These are phyloP conservation scores for Pitta sordida DNA, from an alignment of 2,113 vertebrate genomes.

Conservation along the genomic window DNA sequence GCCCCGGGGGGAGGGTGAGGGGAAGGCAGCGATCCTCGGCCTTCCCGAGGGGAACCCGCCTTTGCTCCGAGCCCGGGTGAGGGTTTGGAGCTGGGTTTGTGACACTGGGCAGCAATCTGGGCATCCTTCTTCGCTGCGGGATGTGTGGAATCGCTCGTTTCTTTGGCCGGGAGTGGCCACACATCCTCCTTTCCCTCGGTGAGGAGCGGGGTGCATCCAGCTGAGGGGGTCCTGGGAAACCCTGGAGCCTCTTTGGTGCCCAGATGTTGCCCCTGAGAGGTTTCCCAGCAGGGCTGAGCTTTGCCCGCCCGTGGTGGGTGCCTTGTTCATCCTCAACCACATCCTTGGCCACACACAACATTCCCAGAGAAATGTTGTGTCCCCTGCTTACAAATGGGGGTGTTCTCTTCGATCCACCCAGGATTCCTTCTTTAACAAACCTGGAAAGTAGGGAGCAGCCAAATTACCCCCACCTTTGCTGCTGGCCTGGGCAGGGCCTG, in stretches of 20 bases:
- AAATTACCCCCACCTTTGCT: neutral
- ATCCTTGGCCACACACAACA: rapidly evolving
- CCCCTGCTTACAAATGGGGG: neutral
- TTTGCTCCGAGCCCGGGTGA: neutral
- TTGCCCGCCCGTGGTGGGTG: neutral
- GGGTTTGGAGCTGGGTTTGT: neutral
- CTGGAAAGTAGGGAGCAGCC: neutral
- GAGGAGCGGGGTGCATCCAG: neutral
- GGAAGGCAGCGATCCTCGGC: neutral
- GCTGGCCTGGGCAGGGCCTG: neutral
- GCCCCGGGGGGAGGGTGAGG: neutral
- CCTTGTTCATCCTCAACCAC: rapidly evolving
- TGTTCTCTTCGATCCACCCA: neutral
- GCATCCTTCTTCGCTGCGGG: rapidly evolving
- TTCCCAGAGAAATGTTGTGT: neutral
- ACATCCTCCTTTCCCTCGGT: neutral
- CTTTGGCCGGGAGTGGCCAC: neutral
- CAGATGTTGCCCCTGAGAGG: neutral
- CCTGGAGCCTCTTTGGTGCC: neutral
- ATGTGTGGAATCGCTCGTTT: neutral
- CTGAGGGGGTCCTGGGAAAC: neutral
- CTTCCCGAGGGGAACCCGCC: neutral
- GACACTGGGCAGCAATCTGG: neutral
- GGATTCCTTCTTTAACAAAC: neutral
- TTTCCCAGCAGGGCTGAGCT: neutral